These are phyloP conservation scores for Himalopsyche tibetana DNA, from an alignment of 2,888 invertebrate genomes.

Conservation along the genomic window DNA sequence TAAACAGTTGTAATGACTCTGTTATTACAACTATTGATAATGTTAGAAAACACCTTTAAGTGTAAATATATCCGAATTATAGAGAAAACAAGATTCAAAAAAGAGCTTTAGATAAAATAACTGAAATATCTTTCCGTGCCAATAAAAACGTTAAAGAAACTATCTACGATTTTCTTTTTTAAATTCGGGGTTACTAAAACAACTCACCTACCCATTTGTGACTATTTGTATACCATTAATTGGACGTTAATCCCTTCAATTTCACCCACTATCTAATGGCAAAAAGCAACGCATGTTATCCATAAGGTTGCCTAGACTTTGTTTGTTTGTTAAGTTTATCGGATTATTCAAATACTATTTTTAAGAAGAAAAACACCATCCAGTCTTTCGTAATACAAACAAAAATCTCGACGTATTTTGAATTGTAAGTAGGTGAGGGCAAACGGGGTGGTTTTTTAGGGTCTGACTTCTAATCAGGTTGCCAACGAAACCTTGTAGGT, in stretches of 20 bases:
- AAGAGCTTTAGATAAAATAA: too few relatives aligned
- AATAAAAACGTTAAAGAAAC: too few relatives aligned
- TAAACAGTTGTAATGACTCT: too few relatives aligned
- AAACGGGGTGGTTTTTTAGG: not conserved
- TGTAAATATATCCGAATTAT: too few relatives aligned
- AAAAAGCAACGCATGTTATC: not conserved
- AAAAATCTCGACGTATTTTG: conserved; percentile 18
- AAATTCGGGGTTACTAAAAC: too few relatives aligned
- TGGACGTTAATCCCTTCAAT: not conserved
- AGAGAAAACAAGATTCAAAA: too few relatives aligned
- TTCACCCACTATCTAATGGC: not conserved
- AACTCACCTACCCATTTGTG: too few relatives aligned
- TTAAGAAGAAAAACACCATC: not conserved
- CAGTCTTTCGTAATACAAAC: not conserved
- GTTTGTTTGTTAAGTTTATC: not conserved
- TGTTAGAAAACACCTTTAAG: too few relatives aligned
- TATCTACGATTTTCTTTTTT: too few relatives aligned
- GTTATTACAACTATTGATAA: too few relatives aligned
- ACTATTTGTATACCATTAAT: too few relatives aligned
- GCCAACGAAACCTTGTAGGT: not conserved
- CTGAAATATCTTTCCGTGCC: too few relatives aligned
- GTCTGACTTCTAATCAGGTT: conserved; percentile 9
- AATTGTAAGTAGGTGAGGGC: not conserved
- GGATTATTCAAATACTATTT: conserved; percentile 7
- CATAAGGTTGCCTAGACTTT: not conserved